phyloP scores from a whole-genome alignment of 2,888 invertebrate species.

The Dyspetes luteomarginatus region DNA sequence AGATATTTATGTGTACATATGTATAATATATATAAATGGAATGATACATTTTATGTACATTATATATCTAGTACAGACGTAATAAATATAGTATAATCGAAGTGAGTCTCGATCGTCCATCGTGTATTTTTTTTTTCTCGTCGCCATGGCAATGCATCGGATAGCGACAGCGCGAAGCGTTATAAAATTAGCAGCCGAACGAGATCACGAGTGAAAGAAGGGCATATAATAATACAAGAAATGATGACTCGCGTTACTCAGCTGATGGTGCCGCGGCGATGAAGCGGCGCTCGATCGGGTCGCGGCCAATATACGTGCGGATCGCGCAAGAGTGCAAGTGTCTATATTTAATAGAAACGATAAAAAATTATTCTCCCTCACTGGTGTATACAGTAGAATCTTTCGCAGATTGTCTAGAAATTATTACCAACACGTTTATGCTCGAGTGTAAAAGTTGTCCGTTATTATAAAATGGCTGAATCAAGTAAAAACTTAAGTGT shows the following conservation, averaged over 20 bases:
- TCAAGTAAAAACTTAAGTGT: too few relatives aligned
- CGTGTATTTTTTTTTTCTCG: conserved; percentile 11
- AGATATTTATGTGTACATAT: too few relatives aligned
- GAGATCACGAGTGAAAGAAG: conserved; percentile 49
- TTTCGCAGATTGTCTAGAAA: not conserved
- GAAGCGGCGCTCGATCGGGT: conserved; percentile 39
- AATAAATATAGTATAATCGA: conserved; percentile 16
- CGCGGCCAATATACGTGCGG: conserved; percentile 28
- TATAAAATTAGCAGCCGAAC: conserved; percentile 56
- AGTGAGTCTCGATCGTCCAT: conserved; percentile 49
- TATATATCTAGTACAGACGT: not conserved
- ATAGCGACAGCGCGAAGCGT: conserved; percentile 44
- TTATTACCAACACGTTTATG: not conserved
- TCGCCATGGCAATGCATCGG: conserved; percentile 1
- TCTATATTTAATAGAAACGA: conserved; percentile 28
- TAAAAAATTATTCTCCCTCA: conserved; percentile 30
- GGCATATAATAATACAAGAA: conserved; percentile 32
- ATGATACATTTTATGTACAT: not conserved
- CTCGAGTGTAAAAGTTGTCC: too few relatives aligned
- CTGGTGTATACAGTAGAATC: conserved; percentile 23
- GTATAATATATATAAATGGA: conserved; percentile 20
- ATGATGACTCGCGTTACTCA: conserved; percentile 36
- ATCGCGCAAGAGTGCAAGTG: conserved; percentile 53
- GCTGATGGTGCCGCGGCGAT: conserved; percentile 20
- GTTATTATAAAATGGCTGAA: too few relatives aligned